A percentile compares a stretch with the other conserved stretches of the same genome.
Conservation (phyloP, 2,113 vertebrate genomes). For the Ceyx margarethae region DNA sequence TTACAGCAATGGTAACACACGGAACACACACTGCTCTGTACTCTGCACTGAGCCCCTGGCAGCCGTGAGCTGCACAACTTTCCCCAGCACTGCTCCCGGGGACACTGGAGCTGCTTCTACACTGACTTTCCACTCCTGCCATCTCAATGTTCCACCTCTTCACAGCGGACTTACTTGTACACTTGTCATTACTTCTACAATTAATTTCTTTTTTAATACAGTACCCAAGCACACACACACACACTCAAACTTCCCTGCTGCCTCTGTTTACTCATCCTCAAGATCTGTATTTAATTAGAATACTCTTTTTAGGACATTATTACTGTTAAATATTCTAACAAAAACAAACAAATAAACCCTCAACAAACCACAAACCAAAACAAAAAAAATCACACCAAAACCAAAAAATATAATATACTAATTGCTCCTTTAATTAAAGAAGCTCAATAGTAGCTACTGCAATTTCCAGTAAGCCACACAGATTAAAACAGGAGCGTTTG, state of each 20-base stretch:
- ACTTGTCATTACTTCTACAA: not conserved
- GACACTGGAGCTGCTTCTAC: not conserved
- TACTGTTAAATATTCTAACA: not conserved
- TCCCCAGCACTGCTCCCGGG: not conserved
- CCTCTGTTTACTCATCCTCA: not conserved
- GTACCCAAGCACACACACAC: not conserved
- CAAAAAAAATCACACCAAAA: too few species aligned
- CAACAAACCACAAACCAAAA: too few species aligned
- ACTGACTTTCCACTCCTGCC: not conserved
- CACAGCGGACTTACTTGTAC: not conserved
- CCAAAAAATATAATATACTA: not conserved
- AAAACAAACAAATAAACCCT: too few species aligned
- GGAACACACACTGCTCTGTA: not conserved
- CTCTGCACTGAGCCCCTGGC: not conserved
- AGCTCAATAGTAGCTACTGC: not conserved
- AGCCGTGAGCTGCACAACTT: not conserved
- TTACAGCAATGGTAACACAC: not conserved
- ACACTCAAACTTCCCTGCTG: not conserved
- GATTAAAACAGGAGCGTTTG: not conserved
- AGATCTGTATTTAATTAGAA: not conserved
- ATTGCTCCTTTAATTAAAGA: not conserved
- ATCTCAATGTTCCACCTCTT: not conserved
- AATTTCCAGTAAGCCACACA: not conserved
- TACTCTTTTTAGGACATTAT: not conserved
- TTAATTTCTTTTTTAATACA: accelerated